Evolutionary conservation across 2,113 vertebrate genomes (phyloP).

Genomic region (Notechis scutatus): DNA sequence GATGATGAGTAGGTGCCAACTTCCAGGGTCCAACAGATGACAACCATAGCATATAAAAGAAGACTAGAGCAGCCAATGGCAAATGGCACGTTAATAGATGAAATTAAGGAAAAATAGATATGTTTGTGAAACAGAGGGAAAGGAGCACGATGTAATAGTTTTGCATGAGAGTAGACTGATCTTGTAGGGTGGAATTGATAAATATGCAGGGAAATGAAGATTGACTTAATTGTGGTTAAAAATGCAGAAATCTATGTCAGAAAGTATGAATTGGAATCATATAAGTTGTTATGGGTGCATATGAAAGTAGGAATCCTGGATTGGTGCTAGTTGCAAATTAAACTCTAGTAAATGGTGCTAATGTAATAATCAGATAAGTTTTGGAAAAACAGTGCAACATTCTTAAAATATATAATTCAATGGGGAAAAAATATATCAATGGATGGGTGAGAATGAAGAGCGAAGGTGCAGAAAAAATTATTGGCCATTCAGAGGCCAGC

Average conservation of each 20-base stretch:
- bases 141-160: not conserved
- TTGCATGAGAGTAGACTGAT: not conserved
- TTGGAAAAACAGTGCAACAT: not conserved
- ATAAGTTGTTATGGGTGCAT: not conserved
- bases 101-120: not conserved
- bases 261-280: not conserved
- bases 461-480: not conserved
- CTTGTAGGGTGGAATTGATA: not conserved
- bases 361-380: not conserved
- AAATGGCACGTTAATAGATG: not conserved
- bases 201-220: not conserved
- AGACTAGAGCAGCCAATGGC: not conserved
- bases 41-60: not conserved
- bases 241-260: not conserved
- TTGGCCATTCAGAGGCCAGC: not conserved
- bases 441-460: not conserved
- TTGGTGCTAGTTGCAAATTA: not conserved
- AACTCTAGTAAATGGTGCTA: not conserved
- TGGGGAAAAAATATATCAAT: not conserved
- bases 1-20: not conserved
- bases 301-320: not conserved
- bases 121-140: not conserved
- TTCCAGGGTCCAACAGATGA: not conserved
- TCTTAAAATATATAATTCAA: not conserved
- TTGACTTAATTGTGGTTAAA: not conserved